Base-by-base conservation (phyloP, 2,797 vertebrate genomes). In the Arctocebus calabarensis region DNA sequence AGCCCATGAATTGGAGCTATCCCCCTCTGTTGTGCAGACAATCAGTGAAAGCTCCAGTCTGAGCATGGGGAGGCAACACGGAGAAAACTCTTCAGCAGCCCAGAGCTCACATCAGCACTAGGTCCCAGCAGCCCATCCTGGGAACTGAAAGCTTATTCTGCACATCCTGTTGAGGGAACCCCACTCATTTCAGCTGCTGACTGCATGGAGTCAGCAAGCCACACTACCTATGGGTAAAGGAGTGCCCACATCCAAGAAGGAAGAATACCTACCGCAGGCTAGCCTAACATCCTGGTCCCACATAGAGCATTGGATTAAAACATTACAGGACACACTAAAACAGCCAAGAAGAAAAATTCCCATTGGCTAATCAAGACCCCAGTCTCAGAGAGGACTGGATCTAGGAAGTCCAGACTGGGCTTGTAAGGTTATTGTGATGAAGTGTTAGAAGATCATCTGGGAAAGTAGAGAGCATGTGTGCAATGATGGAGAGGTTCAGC, bases 321-420 rank as follows among this genome's bases (percentile, higher is more conserved):
- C 34, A 59, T 57, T 43, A 64, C 8, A 84, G 77, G 52, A 77
- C 40, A 75, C 45, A 29, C 12, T 48, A n/a, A 81, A 13, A 48
- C 48, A 3, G 48, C 13, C 12, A n/a, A 48, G 71, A 45, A 57
- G 25, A 5, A 0, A 0, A 10, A 5, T 66, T 5, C 23, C n/a
- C 25, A 3, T 14, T 62, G n/a, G 68, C 23, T 57, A 23, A 52
- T 9, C 43, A 88, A 74, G 40, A 20, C 9, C 57, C 34, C 48
- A 17, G 66, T 52, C 3, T 14, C 66, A 71, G 43, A 43, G 34
- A 43, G 20, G 20, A 52, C 19, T 29, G 19, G 34, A 43, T 48
- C 25, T 25, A 17, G 57, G 37, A 45, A 52, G 59, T 17, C 75
- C 34, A 59, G 34, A 29, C 1, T 14, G n/a, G 52, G n/a, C 8